These are phyloP conservation scores for Camelus dromedarius DNA, from an alignment of 2,113 vertebrate species.

Conservation along the genomic window DNA sequence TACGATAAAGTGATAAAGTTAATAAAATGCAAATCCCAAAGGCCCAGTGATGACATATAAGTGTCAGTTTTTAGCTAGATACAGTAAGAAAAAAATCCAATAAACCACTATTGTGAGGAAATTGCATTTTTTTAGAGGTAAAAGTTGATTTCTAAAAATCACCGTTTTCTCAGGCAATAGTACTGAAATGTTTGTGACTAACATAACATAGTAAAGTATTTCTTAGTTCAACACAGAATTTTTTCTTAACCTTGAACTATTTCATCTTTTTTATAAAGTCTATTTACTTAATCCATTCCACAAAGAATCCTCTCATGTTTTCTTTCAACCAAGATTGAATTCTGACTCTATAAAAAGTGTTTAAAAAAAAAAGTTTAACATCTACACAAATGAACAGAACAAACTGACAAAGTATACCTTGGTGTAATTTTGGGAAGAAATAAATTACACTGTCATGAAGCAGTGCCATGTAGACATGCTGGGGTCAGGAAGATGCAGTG, in stretches of 20 bases:
- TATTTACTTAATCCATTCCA: constrained; percentile 44
- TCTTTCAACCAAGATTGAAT: constrained; percentile 57
- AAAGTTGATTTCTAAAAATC: not conserved
- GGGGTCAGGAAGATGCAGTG: constrained; percentile 11
- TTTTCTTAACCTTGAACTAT: constrained; percentile 49
- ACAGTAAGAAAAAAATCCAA: not conserved
- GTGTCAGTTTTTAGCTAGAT: constrained; percentile 26
- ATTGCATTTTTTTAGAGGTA: not conserved
- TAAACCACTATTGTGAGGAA: not conserved
- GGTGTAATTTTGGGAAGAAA: not conserved
- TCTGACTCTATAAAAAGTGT: not conserved
- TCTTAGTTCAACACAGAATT: not conserved
- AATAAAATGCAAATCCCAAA: constrained; percentile 67
- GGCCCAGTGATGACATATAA: constrained; percentile 28
- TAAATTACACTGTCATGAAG: not conserved
- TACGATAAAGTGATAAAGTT: constrained; percentile 46
- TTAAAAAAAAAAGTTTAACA: not conserved
- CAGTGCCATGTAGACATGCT: not conserved
- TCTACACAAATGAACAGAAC: not conserved
- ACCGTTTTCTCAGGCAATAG: not conserved
- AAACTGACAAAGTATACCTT: not conserved
- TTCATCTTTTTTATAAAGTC: not conserved
- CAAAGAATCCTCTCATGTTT: constrained; percentile 34
- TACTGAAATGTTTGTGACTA: constrained; percentile 12
- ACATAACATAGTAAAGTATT: not conserved